phyloP scores from a whole-genome alignment of 2,797 vertebrate species.

The Adelosebastes latens region DNA sequence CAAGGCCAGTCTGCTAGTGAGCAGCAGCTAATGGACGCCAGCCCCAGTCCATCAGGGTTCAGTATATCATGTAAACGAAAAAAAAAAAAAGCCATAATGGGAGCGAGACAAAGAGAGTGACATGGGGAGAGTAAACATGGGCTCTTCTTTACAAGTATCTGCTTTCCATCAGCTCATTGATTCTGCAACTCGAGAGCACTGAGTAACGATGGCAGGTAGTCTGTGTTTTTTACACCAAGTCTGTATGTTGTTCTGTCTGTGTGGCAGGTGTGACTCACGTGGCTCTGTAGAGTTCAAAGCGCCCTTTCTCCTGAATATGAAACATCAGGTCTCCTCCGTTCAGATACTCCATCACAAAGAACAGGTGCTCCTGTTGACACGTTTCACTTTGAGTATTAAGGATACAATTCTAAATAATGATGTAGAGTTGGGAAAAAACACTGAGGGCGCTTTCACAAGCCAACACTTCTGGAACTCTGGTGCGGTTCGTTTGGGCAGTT shows the following conservation, averaged over 20 bases:
- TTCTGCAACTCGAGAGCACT: not conserved
- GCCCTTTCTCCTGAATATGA: slow-evolving; percentile 98
- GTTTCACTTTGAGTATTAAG: slow-evolving; percentile 10
- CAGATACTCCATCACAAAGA: slow-evolving; percentile 99
- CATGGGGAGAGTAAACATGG: slow-evolving; percentile 13
- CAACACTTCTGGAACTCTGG: no score
- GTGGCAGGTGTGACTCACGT: slow-evolving; percentile 83
- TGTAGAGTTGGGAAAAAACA: not conserved
- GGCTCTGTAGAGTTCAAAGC: slow-evolving; percentile 93
- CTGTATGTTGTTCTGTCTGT: slow-evolving; percentile 2
- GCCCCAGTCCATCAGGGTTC: not conserved
- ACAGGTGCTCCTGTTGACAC: slow-evolving; percentile 91
- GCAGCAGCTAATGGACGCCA: slow-evolving; percentile 26
- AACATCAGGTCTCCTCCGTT: slow-evolving; percentile 99
- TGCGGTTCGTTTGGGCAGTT: no score
- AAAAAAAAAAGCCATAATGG: slow-evolving; percentile 7
- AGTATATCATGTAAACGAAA: slow-evolving; percentile 23
- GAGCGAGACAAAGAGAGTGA: not conserved
- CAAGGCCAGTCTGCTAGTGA: slow-evolving; percentile 51
- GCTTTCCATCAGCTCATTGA: slow-evolving; percentile 31
- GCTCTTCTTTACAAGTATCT: slow-evolving; percentile 13
- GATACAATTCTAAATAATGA: not conserved
- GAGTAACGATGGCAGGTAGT: not conserved
- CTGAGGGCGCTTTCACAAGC: not conserved
- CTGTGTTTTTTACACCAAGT: not conserved